Percentiles rank a stretch among this genome's conserved stretches.
phyloP scores from a whole-genome alignment of 2,888 invertebrate species.

The Tetranychus piercei region DNA sequence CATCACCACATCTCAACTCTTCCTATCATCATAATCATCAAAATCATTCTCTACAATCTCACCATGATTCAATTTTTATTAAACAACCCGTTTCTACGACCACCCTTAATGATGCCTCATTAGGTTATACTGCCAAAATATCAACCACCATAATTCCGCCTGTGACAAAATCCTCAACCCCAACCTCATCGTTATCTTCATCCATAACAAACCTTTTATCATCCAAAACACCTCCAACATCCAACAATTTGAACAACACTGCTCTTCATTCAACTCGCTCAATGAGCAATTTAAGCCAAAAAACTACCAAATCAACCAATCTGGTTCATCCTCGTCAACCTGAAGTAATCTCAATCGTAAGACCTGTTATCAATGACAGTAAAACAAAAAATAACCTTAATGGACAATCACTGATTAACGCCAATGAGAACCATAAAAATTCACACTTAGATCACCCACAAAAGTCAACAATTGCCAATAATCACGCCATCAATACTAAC shows the following conservation, averaged over 20 bases:
- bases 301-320: constrained; percentile 15
- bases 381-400: not conserved
- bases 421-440: not conserved
- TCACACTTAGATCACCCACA: constrained; percentile 8
- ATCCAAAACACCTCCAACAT: not conserved
- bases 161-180: not conserved
- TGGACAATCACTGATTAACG: not conserved
- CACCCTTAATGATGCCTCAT: not conserved
- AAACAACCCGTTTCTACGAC: constrained; percentile 10
- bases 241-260: not conserved
- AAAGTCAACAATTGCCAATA: constrained; percentile 4
- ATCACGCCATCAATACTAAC: not conserved
- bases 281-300: constrained; percentile 9
- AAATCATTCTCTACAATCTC: constrained; percentile 7
- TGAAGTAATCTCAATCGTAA: constrained; percentile 13
- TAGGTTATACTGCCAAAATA: constrained; percentile 12
- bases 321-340: constrained; percentile 17
- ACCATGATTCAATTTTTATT: not conserved
- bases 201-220: not conserved
- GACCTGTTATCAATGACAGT: constrained; percentile 20
- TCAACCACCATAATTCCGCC: constrained; percentile 12
- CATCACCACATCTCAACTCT: not conserved
- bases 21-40: constrained; percentile 1
- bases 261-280: not conserved
- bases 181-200: not conserved